A percentile compares a stretch with the other conserved stretches of the same genome.
Conservation (phyloP, 2,888 invertebrate genomes). For the Harpalus rufipes region DNA sequence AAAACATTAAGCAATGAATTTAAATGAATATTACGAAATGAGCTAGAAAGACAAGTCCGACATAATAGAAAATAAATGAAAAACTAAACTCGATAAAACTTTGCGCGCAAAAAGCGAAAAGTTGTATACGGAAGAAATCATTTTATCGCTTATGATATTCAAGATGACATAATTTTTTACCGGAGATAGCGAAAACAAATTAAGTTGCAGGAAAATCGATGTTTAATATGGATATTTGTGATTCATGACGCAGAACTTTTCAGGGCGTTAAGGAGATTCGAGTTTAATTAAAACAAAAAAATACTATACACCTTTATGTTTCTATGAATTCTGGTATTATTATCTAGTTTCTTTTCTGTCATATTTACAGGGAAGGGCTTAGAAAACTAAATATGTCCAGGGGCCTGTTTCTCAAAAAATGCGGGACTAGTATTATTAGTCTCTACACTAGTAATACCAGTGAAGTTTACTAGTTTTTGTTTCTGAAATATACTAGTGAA, state of each 20-base stretch:
- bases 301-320: neutral
- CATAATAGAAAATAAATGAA: constrained; percentile 61
- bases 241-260: neutral
- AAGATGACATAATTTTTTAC: constrained; percentile 25
- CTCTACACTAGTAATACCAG: too few species aligned
- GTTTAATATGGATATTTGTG: neutral
- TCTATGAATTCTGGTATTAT: too few species aligned
- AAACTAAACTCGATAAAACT: constrained; percentile 63
- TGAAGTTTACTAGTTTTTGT: too few species aligned
- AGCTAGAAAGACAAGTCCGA: constrained; percentile 68
- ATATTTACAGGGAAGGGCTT: too few species aligned
- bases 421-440: too few species aligned
- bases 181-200: constrained; percentile 9
- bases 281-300: constrained; percentile 10
- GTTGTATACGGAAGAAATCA: constrained; percentile 34
- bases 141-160: constrained; percentile 49
- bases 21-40: constrained; percentile 73
- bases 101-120: constrained; percentile 32
- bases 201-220: constrained; percentile 7
- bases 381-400: too few species aligned
- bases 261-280: neutral
- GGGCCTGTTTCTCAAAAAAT: too few species aligned
- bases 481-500: too few species aligned
- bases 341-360: too few species aligned
- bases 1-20: constrained; percentile 74